phyloP scores from a whole-genome alignment of 2,113 vertebrate species.

The Pholis gunnellus region DNA sequence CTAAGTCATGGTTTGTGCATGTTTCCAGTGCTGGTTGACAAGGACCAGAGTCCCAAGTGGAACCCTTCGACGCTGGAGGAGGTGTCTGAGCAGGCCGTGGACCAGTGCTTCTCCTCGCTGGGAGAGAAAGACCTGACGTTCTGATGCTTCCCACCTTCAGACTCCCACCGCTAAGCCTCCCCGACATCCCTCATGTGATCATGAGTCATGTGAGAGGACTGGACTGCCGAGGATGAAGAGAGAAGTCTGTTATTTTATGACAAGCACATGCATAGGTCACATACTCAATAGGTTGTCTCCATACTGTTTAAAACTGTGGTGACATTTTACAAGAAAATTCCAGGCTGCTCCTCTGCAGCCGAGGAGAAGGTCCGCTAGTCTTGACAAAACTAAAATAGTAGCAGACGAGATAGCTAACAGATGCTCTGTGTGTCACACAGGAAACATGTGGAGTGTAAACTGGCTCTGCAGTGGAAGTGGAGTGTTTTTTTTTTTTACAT shows the following conservation, averaged over 20 bases:
- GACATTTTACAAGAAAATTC: not conserved
- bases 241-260: not conserved
- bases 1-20: fast-evolving
- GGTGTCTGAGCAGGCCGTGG: constrained; percentile 87
- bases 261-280: not conserved
- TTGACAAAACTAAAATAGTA: constrained; percentile 2
- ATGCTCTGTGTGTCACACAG: constrained; percentile 1
- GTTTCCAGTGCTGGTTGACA: constrained; percentile 91
- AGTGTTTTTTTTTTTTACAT: constrained; percentile 1
- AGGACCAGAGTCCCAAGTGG: constrained; percentile 92
- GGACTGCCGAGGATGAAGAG: not conserved
- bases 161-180: constrained; percentile 31
- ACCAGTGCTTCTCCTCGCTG: constrained; percentile 88
- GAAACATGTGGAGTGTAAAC: constrained; percentile 4
- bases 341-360: constrained; percentile 13
- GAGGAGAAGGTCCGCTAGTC: constrained; percentile 2
- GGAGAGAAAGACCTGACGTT: constrained; percentile 89
- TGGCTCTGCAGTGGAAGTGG: constrained; percentile 2
- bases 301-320: not conserved
- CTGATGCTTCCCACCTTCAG: constrained; percentile 62
- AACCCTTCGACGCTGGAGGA: constrained; percentile 88
- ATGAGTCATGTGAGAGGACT: not conserved
- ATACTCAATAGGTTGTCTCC: not conserved
- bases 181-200: not conserved
- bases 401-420: constrained; percentile 3